Evolutionary conservation across 2,113 vertebrate species (phyloP).

Genomic region (Lanius ludovicianus): DNA sequence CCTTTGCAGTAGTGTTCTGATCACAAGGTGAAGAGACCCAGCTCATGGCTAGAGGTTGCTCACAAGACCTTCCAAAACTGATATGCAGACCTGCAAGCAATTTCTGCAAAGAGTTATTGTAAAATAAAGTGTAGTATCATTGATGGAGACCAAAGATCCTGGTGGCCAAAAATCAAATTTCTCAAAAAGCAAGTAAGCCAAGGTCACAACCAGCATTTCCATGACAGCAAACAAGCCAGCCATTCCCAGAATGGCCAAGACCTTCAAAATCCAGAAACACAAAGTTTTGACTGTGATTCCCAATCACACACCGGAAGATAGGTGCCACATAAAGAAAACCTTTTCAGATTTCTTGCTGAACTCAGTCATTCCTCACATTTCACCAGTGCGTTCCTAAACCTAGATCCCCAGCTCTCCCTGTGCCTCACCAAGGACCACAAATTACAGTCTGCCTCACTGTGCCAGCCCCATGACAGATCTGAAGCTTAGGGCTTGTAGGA

Average conservation of each 20-base stretch:
- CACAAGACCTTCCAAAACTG: background rate
- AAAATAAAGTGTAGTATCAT: background rate
- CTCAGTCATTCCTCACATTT: background rate
- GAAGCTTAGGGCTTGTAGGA: background rate
- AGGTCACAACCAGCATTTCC: background rate
- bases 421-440: background rate
- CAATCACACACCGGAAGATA: background rate
- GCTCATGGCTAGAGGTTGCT: background rate
- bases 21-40: background rate
- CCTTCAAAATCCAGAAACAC: background rate
- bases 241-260: background rate
- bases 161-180: background rate
- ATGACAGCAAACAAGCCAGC: background rate
- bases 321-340: background rate
- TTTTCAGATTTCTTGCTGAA: background rate
- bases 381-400: background rate
- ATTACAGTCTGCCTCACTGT: background rate
- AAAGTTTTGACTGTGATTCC: background rate
- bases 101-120: background rate
- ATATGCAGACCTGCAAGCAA: background rate
- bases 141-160: background rate
- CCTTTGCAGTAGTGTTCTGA: background rate
- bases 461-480: background rate
- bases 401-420: background rate
- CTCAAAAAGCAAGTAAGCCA: background rate